Conservation (phyloP, 2,888 invertebrate species). For the Apamea crenata region DNA sequence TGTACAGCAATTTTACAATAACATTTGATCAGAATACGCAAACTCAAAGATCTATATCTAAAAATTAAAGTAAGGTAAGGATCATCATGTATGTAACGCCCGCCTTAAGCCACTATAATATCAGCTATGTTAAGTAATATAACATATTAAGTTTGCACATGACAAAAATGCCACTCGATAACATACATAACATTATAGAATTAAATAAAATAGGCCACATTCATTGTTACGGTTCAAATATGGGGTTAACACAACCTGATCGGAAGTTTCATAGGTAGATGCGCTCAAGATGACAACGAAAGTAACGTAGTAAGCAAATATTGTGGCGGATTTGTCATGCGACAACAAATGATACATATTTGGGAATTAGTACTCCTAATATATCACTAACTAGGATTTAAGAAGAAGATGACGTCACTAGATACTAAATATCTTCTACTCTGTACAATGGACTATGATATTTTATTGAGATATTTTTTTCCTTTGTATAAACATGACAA, state of each 20-base stretch:
- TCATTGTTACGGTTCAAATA: slow-evolving; percentile 84
- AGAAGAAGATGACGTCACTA: slow-evolving; percentile 85
- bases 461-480: slow-evolving; percentile 88
- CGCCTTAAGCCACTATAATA: slow-evolving; percentile 88
- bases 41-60: slow-evolving; percentile 88
- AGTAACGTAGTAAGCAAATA: slow-evolving; percentile 74
- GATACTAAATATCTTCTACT: slow-evolving; percentile 86
- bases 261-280: slow-evolving; percentile 66
- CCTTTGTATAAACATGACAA: slow-evolving; percentile 90
- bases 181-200: slow-evolving; percentile 73
- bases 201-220: slow-evolving; percentile 87
- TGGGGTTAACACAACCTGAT: slow-evolving; percentile 86
- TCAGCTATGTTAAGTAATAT: slow-evolving; percentile 87
- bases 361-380: slow-evolving; percentile 86
- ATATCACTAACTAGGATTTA: slow-evolving; percentile 87
- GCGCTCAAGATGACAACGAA: slow-evolving; percentile 72
- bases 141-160: slow-evolving; percentile 84
- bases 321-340: slow-evolving; percentile 84
- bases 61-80: slow-evolving; percentile 85
- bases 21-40: slow-evolving; percentile 88
- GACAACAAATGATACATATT: slow-evolving; percentile 83
- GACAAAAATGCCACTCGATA: slow-evolving; percentile 83
- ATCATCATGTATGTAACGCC: slow-evolving; percentile 84
- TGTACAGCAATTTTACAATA: slow-evolving; percentile 89
- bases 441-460: slow-evolving; percentile 90